Conservation (phyloP, 92 coral and sea anemone genomes). For the Nematostella vectensis region DNA sequence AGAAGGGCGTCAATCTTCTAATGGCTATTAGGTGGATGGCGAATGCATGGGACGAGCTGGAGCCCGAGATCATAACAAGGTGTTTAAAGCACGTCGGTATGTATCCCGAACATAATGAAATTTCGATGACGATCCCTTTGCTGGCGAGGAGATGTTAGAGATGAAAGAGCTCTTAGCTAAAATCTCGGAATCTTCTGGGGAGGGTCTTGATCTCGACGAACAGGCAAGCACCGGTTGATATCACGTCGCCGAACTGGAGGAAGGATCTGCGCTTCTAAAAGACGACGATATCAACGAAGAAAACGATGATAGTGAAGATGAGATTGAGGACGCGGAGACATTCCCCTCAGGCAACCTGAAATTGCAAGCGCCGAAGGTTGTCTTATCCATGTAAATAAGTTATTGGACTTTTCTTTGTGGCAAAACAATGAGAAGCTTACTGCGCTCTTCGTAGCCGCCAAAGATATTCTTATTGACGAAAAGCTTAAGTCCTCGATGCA, state of each 20-base stretch:
- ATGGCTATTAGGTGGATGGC: conserved; percentile 31
- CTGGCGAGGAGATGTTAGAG: background rate
- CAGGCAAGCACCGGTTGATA: conserved; percentile 20
- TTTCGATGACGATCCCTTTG: background rate
- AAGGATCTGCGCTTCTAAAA: conserved; percentile 15
- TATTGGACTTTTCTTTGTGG: conserved; percentile 19
- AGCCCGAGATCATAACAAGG: conserved; percentile 1
- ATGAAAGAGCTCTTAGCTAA: conserved; percentile 1
- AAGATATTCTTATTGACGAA: conserved; percentile 10
- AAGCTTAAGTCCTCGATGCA: too few relatives aligned
- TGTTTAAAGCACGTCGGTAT: background rate
- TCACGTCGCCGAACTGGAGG: conserved; percentile 28
- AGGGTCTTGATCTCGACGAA: conserved; percentile 14
- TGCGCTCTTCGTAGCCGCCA: conserved; percentile 7
- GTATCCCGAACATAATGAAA: background rate
- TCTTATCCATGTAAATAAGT: conserved; percentile 17
- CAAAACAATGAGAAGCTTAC: too few relatives aligned
- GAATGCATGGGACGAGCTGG: conserved; percentile 31
- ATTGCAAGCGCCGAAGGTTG: conserved; percentile 20
- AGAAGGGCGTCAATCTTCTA: conserved; percentile 17
- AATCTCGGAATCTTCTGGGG: conserved; percentile 9
- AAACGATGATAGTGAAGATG: conserved; percentile 14
- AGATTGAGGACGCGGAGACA: conserved; percentile 8
- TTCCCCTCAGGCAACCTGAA: conserved; percentile 17
- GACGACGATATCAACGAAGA: background rate